Evolutionary conservation across 1,140 invertebrate species (phyloP).

Genomic region (Bombus terrestris): DNA sequence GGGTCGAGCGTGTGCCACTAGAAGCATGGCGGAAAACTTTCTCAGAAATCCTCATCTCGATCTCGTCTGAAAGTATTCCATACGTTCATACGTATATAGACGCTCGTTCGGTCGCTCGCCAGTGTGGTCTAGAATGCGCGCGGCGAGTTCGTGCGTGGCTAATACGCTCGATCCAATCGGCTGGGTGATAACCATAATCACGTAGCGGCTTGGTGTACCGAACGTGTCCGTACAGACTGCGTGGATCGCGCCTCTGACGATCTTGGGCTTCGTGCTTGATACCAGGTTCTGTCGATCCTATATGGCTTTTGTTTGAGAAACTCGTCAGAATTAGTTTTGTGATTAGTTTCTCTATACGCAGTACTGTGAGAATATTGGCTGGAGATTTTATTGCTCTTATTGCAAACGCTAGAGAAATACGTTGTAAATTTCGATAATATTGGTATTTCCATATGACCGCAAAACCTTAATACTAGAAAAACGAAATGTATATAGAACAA

Average conservation of each 20-base stretch:
- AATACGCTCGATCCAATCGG: conserved; percentile 73
- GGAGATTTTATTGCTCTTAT: too few species aligned
- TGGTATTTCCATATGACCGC: too few species aligned
- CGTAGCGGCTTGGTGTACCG: conserved; percentile 54
- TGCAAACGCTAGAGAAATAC: too few species aligned
- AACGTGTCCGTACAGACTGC: conserved; percentile 32
- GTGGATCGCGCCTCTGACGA: conserved; percentile 32
- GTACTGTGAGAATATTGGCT: too few species aligned
- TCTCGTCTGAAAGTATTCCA: conserved; percentile 52
- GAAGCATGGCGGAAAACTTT: conserved; percentile 5
- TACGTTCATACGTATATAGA: conserved; percentile 1
- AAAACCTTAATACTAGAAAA: background rate
- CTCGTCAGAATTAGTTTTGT: background rate
- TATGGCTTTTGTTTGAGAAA: background rate
- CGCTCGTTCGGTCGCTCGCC: conserved; percentile 38
- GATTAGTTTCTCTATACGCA: background rate
- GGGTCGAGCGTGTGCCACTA: background rate
- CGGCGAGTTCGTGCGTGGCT: conserved; percentile 71
- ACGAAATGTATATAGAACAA: background rate
- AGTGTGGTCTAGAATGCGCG: conserved; percentile 67
- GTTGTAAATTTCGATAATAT: too few species aligned
- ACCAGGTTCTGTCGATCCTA: background rate
- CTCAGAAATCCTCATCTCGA: conserved; percentile 46
- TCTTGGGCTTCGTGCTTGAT: background rate
- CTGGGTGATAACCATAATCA: conserved; percentile 73